Evolutionary conservation across 2,888 invertebrate genomes (phyloP).

Genomic region (Melinopterus prodromus): DNA sequence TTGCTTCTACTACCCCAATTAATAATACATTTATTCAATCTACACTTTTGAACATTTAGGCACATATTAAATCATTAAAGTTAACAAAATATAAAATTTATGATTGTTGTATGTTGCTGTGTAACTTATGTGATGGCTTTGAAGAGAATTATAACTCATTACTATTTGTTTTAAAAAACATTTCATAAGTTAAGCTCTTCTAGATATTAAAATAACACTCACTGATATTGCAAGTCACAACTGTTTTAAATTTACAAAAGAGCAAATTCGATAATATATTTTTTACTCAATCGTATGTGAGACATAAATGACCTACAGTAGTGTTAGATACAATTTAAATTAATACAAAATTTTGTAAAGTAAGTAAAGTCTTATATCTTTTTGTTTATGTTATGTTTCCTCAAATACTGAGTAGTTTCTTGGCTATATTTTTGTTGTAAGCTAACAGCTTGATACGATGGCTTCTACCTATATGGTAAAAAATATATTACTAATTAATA

Average conservation of each 20-base stretch:
- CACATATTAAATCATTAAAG: constrained; percentile 7
- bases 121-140: not conserved
- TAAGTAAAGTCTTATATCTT: not conserved
- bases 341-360: not conserved
- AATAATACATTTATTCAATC: not conserved
- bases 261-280: not conserved
- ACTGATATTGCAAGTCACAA: too few species aligned
- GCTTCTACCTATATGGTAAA: not conserved
- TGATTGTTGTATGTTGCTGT: not conserved
- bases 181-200: not conserved
- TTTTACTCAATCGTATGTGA: not conserved
- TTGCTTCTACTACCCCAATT: constrained; percentile 22
- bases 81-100: not conserved
- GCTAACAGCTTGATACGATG: not conserved
- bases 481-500: too few species aligned
- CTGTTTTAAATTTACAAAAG: too few species aligned
- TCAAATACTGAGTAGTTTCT: not conserved
- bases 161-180: too few species aligned
- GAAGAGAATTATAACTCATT: not conserved
- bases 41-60: not conserved
- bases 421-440: not conserved
- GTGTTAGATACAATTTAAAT: not conserved
- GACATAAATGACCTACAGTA: not conserved
- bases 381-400: constrained; percentile 4
- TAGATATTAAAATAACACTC: not conserved